These are phyloP conservation scores for Ctenopoma multispine DNA, from an alignment of 2,797 vertebrate species.

Conservation along the genomic window DNA sequence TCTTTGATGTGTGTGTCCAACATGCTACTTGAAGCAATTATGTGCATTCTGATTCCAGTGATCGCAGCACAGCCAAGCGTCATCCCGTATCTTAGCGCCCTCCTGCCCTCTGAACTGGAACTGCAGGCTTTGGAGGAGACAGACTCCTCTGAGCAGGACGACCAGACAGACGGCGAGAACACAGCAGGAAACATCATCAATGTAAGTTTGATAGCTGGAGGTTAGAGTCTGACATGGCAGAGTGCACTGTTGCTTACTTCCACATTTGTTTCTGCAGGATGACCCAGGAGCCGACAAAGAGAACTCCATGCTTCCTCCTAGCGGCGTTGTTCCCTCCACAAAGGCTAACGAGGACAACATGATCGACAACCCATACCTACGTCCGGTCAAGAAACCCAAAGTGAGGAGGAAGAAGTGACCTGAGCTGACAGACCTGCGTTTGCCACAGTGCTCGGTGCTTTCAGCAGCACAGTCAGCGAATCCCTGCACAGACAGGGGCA, in stretches of 20 bases:
- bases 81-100: slow-evolving; percentile 95
- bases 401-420: slow-evolving; percentile 97
- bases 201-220: slow-evolving; percentile 62
- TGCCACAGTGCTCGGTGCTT: slow-evolving; percentile 24
- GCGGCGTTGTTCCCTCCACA: slow-evolving; percentile 82
- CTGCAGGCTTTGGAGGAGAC: slow-evolving; percentile 97
- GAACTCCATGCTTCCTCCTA: slow-evolving; percentile 92
- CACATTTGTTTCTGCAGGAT: slow-evolving; percentile 81
- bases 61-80: slow-evolving; percentile 91
- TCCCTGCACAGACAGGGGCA: slow-evolving; percentile 8
- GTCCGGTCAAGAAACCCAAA: slow-evolving; percentile 98
- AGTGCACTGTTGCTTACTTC: not conserved
- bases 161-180: slow-evolving; percentile 96
- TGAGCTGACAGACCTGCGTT: slow-evolving; percentile 38
- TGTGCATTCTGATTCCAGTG: slow-evolving; percentile 79
- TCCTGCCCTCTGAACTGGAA: slow-evolving; percentile 96
- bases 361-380: slow-evolving; percentile 97
- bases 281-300: slow-evolving; percentile 94
- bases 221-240: not conserved
- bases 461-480: slow-evolving; percentile 15
- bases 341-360: slow-evolving; percentile 91
- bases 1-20: not conserved
- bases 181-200: slow-evolving; percentile 84
- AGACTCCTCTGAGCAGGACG: slow-evolving; percentile 97
- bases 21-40: not conserved